Conservation (phyloP, 2,113 vertebrate species). For the Ammodytes dubius region DNA sequence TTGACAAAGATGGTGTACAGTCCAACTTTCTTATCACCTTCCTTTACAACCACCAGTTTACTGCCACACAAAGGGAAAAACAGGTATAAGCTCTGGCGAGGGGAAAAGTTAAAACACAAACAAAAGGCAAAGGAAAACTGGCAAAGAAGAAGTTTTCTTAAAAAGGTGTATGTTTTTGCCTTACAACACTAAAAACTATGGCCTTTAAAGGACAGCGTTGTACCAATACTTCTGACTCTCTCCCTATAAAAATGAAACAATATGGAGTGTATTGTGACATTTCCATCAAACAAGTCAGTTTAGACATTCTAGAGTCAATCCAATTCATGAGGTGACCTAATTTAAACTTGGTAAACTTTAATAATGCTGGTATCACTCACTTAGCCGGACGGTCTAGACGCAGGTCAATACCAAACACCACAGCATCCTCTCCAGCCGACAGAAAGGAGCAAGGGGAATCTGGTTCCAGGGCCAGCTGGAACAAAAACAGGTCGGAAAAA, state of each 20-base stretch:
- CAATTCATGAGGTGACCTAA: background rate
- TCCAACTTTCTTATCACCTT: constrained; percentile 96
- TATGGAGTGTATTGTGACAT: background rate
- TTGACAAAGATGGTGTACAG: constrained; percentile 97
- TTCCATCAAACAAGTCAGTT: background rate
- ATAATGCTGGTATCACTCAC: constrained; percentile 82
- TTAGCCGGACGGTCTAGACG: constrained; percentile 93
- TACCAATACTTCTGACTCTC: background rate
- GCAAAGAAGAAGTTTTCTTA: background rate
- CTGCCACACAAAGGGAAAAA: constrained; percentile 76
- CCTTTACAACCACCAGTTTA: constrained; percentile 95
- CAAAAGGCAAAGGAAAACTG: background rate
- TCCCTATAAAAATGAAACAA: background rate
- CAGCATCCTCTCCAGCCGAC: constrained; percentile 96
- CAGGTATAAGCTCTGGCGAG: background rate
- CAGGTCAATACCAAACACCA: constrained; percentile 95
- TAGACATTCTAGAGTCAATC: background rate
- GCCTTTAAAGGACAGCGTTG: background rate
- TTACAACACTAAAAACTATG: background rate
- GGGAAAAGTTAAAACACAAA: background rate
- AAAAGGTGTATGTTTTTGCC: background rate
- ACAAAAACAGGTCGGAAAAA: constrained; percentile 1
- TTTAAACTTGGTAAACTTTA: background rate
- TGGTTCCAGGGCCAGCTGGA: constrained; percentile 94
- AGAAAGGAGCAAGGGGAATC: constrained; percentile 97